Percentiles rank a stretch among this genome's conserved stretches.
phyloP scores from a whole-genome alignment of 2,888 invertebrate species.

The Pedicia rivosa region DNA sequence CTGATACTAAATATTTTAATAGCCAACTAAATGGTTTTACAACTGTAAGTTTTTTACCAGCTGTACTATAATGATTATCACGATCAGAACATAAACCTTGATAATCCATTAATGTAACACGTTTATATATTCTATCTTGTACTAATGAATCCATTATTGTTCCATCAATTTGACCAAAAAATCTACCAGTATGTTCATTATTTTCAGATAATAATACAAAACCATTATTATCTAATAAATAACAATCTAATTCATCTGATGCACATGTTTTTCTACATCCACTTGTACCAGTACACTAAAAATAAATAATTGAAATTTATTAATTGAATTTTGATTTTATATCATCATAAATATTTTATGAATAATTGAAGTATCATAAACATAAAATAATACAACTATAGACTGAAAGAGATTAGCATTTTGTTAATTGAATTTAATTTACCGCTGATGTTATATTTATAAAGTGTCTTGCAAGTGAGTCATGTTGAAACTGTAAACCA shows the following conservation, averaged over 20 bases:
- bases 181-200: conserved; percentile 71
- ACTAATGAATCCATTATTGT: conserved; percentile 88
- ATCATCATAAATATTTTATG: not conserved
- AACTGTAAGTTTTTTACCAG: conserved; percentile 20
- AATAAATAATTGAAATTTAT: conserved; percentile 19
- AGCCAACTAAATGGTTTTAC: conserved; percentile 23
- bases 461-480: conserved; percentile 68
- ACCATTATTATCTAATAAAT: conserved; percentile 86
- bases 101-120: conserved; percentile 74
- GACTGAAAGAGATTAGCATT: not conserved
- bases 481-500: conserved; percentile 76
- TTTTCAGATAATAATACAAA: conserved; percentile 85
- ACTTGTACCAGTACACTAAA: conserved; percentile 51
- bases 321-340: not conserved
- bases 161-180: conserved; percentile 88
- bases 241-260: conserved; percentile 78
- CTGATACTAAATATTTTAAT: conserved; percentile 23
- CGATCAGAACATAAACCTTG: conserved; percentile 70
- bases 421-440: conserved; percentile 20
- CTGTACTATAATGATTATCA: conserved; percentile 36
- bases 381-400: not conserved
- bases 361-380: too few relatives aligned
- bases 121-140: conserved; percentile 78
- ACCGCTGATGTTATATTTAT: conserved; percentile 79
- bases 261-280: conserved; percentile 73